Evolutionary conservation across 2,113 vertebrate species (phyloP).

Genomic region (Campylomormyrus tamandua): DNA sequence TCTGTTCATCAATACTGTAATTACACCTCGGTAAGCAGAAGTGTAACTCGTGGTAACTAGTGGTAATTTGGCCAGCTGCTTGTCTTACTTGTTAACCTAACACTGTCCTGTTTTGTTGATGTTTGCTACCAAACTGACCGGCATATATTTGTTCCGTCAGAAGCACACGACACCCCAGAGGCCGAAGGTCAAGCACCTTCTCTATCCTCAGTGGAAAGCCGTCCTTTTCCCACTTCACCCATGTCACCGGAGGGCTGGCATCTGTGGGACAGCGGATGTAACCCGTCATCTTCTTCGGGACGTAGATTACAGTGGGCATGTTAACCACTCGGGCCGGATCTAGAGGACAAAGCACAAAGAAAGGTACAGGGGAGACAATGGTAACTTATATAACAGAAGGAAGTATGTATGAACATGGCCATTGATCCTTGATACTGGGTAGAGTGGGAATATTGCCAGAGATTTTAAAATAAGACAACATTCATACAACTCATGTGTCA

Average conservation of each 20-base stretch:
- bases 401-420: neutral
- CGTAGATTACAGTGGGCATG: slow-evolving; percentile 94
- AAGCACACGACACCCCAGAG: neutral
- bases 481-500: neutral
- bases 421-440: neutral
- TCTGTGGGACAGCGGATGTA: slow-evolving; percentile 96
- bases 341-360: slow-evolving; percentile 37
- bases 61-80: neutral
- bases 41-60: neutral
- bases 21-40: neutral
- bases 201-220: slow-evolving; percentile 89
- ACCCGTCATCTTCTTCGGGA: slow-evolving; percentile 92
- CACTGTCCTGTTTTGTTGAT: neutral
- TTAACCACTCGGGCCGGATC: slow-evolving; percentile 96
- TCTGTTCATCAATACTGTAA: neutral
- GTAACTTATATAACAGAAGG: neutral
- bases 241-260: slow-evolving; percentile 85
- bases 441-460: neutral
- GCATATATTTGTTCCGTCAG: neutral
- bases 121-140: neutral
- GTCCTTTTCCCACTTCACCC: slow-evolving; percentile 97
- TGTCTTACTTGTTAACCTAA: neutral
- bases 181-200: slow-evolving; percentile 64
- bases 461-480: neutral
- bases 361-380: neutral